Conservation (phyloP, 1,140 invertebrate genomes). For the Andricus grossulariae region DNA sequence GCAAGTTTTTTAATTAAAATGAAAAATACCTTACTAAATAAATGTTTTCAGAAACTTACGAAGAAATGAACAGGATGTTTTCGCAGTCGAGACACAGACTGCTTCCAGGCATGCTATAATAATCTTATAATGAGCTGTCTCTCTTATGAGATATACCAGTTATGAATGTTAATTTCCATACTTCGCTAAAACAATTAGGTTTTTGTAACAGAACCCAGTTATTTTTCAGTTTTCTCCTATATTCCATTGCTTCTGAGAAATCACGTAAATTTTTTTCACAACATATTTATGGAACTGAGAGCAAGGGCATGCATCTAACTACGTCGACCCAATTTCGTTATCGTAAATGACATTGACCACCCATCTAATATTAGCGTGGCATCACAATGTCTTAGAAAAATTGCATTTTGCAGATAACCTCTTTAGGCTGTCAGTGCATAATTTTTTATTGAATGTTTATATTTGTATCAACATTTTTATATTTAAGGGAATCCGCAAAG, state of each 20-base stretch:
- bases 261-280: slow-evolving; percentile 45
- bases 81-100: too few species aligned
- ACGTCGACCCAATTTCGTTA: slow-evolving; percentile 54
- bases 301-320: slow-evolving; percentile 51
- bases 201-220: slow-evolving; percentile 10
- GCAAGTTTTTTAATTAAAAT: too few species aligned
- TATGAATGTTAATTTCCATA: neutral
- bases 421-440: too few species aligned
- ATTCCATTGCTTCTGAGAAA: slow-evolving; percentile 44
- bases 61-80: too few species aligned
- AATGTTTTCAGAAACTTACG: too few species aligned
- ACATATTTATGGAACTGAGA: slow-evolving; percentile 36
- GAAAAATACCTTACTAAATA: too few species aligned
- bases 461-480: too few species aligned
- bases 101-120: too few species aligned
- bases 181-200: slow-evolving; percentile 4
- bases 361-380: slow-evolving; percentile 12
- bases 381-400: slow-evolving; percentile 41
- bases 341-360: neutral
- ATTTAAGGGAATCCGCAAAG: too few species aligned
- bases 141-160: too few species aligned
- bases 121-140: too few species aligned
- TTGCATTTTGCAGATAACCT: neutral
- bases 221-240: slow-evolving; percentile 41
- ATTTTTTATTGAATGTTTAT: too few species aligned